Conservation (phyloP, 1,140 invertebrate species). For the Habropoda laboriosa region DNA sequence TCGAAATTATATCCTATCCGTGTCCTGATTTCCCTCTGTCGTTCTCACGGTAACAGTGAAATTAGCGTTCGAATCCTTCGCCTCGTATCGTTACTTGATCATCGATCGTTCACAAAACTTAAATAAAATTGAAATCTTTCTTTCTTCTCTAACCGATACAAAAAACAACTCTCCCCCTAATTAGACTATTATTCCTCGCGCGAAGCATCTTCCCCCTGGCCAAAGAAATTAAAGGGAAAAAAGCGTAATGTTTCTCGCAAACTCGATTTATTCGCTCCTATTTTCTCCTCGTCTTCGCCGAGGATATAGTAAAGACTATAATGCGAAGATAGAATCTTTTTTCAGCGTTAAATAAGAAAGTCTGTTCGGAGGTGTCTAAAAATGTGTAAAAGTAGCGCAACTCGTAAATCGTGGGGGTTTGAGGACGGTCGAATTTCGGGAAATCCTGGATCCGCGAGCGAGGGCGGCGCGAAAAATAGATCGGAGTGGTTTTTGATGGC, state of each 20-base stretch:
- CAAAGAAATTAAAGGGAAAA: not conserved
- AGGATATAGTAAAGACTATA: not conserved
- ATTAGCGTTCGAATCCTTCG: not conserved
- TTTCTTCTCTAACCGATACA: too few relatives aligned
- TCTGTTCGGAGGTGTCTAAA: too few relatives aligned
- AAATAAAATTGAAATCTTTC: too few relatives aligned
- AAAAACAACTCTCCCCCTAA: slow-evolving; percentile 6
- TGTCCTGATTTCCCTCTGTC: not conserved
- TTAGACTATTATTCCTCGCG: slow-evolving; percentile 21
- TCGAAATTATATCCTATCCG: not conserved
- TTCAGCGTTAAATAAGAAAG: too few relatives aligned
- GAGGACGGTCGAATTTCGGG: not conserved
- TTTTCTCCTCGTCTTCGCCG: not conserved
- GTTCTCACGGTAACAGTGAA: not conserved
- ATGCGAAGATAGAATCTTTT: too few relatives aligned
- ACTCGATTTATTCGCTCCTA: not conserved
- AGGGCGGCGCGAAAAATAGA: slow-evolving; percentile 69
- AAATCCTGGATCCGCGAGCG: slow-evolving; percentile 44
- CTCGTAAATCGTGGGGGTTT: too few relatives aligned
- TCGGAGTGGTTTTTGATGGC: slow-evolving; percentile 65
- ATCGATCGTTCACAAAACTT: not conserved
- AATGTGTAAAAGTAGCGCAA: too few relatives aligned
- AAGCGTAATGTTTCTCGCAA: slow-evolving; percentile 5
- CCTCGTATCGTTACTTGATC: not conserved
- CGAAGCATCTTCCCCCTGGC: not conserved